Percentiles rank a stretch among this genome's conserved stretches.
phyloP scores from a whole-genome alignment of 2,113 vertebrate species.

The Strigops habroptila region DNA sequence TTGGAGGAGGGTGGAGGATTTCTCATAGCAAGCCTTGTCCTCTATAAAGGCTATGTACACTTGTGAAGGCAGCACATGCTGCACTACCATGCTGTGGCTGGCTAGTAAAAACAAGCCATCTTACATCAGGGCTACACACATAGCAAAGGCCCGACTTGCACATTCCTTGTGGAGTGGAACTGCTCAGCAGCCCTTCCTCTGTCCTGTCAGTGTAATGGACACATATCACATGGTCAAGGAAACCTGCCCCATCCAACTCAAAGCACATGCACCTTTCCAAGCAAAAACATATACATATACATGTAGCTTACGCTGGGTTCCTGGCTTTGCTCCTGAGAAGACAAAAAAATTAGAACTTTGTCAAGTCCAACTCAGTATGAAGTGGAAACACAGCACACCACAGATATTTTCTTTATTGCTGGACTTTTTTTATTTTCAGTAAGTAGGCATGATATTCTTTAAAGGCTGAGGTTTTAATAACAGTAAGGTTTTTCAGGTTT shows the following conservation, averaged over 20 bases:
- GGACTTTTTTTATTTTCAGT: conserved; percentile 29
- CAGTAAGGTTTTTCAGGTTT: conserved; percentile 21
- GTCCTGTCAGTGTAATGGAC: not conserved
- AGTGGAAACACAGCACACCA: not conserved
- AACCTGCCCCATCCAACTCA: not conserved
- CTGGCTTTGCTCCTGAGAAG: not conserved
- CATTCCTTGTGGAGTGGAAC: not conserved
- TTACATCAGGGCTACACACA: not conserved
- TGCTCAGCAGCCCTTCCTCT: not conserved
- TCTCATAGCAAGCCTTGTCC: not conserved
- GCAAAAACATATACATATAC: not conserved
- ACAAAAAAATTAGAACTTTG: not conserved
- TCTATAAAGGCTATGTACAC: not conserved
- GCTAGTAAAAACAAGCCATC: not conserved
- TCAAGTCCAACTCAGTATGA: not conserved
- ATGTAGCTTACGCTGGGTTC: not conserved
- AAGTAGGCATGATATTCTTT: conserved; percentile 23
- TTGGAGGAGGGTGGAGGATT: not conserved
- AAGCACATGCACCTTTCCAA: not conserved
- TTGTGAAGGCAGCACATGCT: fast-evolving
- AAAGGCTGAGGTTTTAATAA: conserved; percentile 39
- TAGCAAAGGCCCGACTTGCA: not conserved
- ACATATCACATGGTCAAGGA: not conserved
- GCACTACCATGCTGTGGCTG: not conserved
- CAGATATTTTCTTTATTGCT: conserved; percentile 71